Percentiles rank a stretch among this genome's conserved stretches.
These are phyloP conservation scores for Lutra lutra DNA, from an alignment of 2,797 vertebrate species.

Conservation along the genomic window DNA sequence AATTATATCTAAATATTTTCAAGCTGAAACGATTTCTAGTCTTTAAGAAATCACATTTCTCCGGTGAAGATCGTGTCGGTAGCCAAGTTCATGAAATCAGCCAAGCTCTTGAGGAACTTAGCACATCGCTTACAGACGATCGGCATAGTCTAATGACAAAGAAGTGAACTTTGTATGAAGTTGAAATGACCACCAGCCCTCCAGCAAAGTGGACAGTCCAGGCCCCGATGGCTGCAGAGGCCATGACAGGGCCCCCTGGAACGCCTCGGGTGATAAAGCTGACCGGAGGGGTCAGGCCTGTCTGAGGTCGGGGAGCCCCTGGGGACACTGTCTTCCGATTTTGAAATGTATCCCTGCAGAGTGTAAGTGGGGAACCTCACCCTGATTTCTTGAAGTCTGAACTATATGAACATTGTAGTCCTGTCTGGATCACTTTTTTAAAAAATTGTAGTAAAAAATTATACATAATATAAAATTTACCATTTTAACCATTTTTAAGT, in stretches of 20 bases:
- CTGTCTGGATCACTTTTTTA: not conserved
- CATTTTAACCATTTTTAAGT: not conserved
- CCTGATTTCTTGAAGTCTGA: not conserved
- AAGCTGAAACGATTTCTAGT: not conserved
- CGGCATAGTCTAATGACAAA: not conserved
- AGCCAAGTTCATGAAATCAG: not conserved
- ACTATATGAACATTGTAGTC: not conserved
- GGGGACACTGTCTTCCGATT: not conserved
- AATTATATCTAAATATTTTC: not conserved
- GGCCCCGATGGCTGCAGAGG: not conserved
- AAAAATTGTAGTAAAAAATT: not conserved
- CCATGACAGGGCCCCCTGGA: not conserved
- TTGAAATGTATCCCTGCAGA: not conserved
- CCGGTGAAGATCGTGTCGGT: not conserved
- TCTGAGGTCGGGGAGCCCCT: not conserved
- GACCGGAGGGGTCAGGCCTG: not conserved
- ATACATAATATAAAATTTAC: not conserved
- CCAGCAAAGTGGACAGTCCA: not conserved
- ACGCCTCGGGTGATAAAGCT: not conserved
- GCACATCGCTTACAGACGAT: not conserved
- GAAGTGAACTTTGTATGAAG: not conserved
- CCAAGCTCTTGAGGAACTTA: not conserved
- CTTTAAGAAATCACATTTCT: not conserved
- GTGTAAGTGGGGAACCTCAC: not conserved
- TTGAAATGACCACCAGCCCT: not conserved